A percentile compares a stretch with the other conserved stretches of the same genome.
These are phyloP conservation scores for Cranoglanis bouderius DNA, from an alignment of 2,113 vertebrate species.

Conservation along the genomic window DNA sequence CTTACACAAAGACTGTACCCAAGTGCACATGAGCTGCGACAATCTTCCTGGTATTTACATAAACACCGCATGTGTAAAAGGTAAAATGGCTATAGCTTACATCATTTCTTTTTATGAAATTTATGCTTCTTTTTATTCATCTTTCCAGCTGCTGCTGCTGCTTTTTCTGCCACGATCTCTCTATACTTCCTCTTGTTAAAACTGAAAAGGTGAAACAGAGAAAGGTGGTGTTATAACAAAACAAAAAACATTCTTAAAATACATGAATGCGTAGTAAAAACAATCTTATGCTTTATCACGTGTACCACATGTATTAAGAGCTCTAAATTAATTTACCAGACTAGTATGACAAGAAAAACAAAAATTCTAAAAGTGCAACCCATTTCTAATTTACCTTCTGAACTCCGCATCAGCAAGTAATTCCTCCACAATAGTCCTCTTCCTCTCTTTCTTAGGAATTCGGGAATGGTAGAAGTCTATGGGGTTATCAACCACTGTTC, in stretches of 20 bases:
- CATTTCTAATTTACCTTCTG: constrained; percentile 75
- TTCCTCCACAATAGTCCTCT: constrained; percentile 96
- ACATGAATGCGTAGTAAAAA: not conserved
- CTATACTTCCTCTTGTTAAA: constrained; percentile 91
- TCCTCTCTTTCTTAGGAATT: constrained; percentile 91
- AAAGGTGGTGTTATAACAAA: not conserved
- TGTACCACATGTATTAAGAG: not conserved
- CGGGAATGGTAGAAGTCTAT: constrained; percentile 93
- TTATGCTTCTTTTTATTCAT: constrained; percentile 86
- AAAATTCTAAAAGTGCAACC: not conserved
- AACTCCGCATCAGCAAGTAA: constrained; percentile 91
- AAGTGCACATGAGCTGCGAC: not conserved
- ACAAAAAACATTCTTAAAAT: not conserved
- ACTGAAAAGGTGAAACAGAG: constrained; percentile 69
- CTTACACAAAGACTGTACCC: not conserved
- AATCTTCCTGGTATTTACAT: not conserved
- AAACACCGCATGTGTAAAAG: not conserved
- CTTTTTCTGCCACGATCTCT: constrained; percentile 86
- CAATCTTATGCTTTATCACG: not conserved
- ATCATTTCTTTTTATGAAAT: constrained; percentile 75
- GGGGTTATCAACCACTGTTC: constrained; percentile 87
- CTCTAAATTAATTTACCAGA: not conserved
- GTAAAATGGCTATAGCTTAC: constrained; percentile 18
- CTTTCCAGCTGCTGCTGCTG: constrained; percentile 84
- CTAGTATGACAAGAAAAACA: not conserved